Conservation (phyloP, 2,888 invertebrate species). For the Drosophila cognata region DNA sequence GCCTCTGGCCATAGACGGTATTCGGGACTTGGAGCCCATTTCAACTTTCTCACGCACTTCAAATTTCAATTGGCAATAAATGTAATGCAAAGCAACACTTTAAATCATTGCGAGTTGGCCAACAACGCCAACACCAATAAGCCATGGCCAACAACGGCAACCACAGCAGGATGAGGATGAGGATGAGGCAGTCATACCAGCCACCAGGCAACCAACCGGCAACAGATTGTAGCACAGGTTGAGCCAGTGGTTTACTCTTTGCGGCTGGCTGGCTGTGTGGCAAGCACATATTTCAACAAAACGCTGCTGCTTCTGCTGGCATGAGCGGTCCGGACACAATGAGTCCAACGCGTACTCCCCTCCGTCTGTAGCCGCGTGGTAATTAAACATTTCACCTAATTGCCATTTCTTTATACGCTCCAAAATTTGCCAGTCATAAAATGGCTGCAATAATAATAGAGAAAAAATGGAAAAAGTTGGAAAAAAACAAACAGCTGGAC, state of each 20-base stretch:
- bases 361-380: slow-evolving; percentile 18
- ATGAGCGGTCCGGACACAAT: slow-evolving; percentile 35
- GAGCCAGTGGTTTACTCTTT: slow-evolving; percentile 23
- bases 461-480: slow-evolving; percentile 4
- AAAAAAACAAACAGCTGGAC: slow-evolving; percentile 38
- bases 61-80: slow-evolving; percentile 84
- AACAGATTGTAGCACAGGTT: slow-evolving; percentile 42
- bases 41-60: slow-evolving; percentile 84
- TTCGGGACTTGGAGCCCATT: slow-evolving; percentile 66
- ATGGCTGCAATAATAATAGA: slow-evolving; percentile 20
- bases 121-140: slow-evolving; percentile 74
- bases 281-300: slow-evolving; percentile 9
- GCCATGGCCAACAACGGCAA: slow-evolving; percentile 42
- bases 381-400: slow-evolving; percentile 73
- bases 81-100: slow-evolving; percentile 85
- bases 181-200: slow-evolving; percentile 12
- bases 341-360: slow-evolving; percentile 24
- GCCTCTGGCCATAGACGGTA: slow-evolving; percentile 61
- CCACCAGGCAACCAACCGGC: slow-evolving; percentile 7
- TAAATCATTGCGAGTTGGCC: slow-evolving; percentile 82
- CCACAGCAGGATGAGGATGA: slow-evolving; percentile 33
- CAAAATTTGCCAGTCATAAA: slow-evolving; percentile 69
- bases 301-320: slow-evolving; percentile 27
- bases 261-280: slow-evolving; percentile 5
- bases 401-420: slow-evolving; percentile 59